phyloP scores from a whole-genome alignment of 2,888 invertebrate genomes.

The Drosophila eohydei region DNA sequence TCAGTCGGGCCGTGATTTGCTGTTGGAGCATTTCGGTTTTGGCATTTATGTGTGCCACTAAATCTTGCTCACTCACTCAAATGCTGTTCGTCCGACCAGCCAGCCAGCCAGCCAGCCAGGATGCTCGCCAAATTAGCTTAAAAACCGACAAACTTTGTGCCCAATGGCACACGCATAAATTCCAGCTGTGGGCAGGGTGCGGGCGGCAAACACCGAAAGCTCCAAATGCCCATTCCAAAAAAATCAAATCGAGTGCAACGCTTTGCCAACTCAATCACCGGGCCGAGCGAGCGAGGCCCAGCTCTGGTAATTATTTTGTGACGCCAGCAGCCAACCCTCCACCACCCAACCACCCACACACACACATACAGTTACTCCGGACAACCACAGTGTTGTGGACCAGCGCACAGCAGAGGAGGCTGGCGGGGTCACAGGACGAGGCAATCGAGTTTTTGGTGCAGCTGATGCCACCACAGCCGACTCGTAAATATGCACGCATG shows the following conservation, averaged over 20 bases:
- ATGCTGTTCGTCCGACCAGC: constrained; percentile 34
- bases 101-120: constrained; percentile 48
- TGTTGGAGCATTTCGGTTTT: constrained; percentile 76
- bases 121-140: constrained; percentile 78
- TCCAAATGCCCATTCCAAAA: constrained; percentile 35
- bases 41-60: constrained; percentile 80
- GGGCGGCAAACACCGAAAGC: not conserved
- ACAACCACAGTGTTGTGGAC: constrained; percentile 43
- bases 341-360: constrained; percentile 22
- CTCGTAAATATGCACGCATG: constrained; percentile 82
- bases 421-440: constrained; percentile 34
- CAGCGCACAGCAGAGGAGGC: constrained; percentile 25
- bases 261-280: constrained; percentile 83
- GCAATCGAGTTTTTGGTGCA: constrained; percentile 80
- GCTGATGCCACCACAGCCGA: constrained; percentile 78
- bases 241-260: constrained; percentile 80
- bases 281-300: constrained; percentile 43
- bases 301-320: constrained; percentile 81
- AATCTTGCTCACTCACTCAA: constrained; percentile 79
- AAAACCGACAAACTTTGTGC: constrained; percentile 74
- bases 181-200: constrained; percentile 11
- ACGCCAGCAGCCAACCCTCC: constrained; percentile 51
- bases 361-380: not conserved
- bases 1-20: constrained; percentile 76
- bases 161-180: constrained; percentile 74